phyloP scores from a whole-genome alignment of 2,113 vertebrate genomes.

The Pomatorhinus ruficollis region DNA sequence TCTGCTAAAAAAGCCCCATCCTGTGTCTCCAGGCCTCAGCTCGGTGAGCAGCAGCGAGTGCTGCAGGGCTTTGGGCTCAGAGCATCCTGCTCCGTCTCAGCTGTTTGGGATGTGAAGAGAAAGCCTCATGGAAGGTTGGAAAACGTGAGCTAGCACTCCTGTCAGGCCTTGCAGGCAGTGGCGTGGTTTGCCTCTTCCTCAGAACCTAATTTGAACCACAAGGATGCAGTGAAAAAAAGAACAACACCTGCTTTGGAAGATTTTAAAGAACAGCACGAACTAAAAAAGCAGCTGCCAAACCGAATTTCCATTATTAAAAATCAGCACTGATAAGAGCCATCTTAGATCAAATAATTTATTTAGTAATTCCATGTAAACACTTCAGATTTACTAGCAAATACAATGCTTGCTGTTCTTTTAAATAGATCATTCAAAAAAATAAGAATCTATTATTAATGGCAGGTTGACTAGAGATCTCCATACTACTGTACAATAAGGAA shows the following conservation, averaged over 20 bases:
- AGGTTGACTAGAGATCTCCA: conserved; percentile 69
- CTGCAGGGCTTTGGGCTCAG: neutral
- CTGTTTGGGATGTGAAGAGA: neutral
- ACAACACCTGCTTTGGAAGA: conserved; percentile 10
- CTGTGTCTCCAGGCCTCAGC: neutral
- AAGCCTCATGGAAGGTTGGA: neutral
- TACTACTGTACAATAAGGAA: conserved; percentile 66
- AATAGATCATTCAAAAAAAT: conserved; percentile 72
- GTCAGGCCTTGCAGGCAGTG: neutral
- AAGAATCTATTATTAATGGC: conserved; percentile 70
- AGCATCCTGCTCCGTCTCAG: neutral
- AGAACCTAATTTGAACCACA: neutral
- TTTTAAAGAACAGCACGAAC: conserved; percentile 47
- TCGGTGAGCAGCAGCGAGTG: neutral
- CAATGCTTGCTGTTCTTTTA: conserved; percentile 66
- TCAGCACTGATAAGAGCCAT: conserved; percentile 65
- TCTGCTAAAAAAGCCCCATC: neutral
- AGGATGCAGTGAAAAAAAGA: neutral
- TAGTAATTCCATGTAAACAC: conserved; percentile 69
- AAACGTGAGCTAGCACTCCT: neutral
- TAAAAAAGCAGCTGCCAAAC: conserved; percentile 28
- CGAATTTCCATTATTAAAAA: conserved; percentile 60
- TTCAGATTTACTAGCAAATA: conserved; percentile 72
- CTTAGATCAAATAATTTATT: conserved; percentile 73
- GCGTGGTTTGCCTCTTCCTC: neutral